Percentiles rank a stretch among this genome's conserved stretches.
Evolutionary conservation across 2,113 vertebrate genomes (phyloP).

Genomic region (Callocephalon fimbriatum): DNA sequence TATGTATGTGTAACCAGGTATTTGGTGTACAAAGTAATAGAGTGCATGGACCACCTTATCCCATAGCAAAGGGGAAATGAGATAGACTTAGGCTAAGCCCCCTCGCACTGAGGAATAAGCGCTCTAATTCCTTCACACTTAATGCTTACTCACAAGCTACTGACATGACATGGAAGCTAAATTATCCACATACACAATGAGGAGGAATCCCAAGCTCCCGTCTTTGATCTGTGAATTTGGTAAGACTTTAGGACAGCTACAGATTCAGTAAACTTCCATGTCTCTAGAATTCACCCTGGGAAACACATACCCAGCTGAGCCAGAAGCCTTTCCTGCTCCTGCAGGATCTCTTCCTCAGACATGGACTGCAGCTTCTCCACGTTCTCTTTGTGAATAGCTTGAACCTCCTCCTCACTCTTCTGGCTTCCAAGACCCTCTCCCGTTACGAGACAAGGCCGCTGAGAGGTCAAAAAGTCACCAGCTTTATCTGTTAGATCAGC

Average conservation of each 20-base stretch:
- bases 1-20: background rate
- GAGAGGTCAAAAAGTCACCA: slow-evolving; percentile 11
- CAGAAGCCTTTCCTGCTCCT: slow-evolving; percentile 86
- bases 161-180: background rate
- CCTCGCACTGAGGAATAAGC: background rate
- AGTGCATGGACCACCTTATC: background rate
- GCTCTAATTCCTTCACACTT: background rate
- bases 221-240: background rate
- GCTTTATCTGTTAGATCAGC: slow-evolving; percentile 1
- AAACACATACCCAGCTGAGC: slow-evolving; percentile 85
- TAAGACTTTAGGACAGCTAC: background rate
- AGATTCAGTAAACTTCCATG: background rate
- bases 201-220: background rate
- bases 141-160: background rate
- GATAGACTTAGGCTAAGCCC: background rate
- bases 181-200: background rate
- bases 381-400: slow-evolving; percentile 91
- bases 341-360: slow-evolving; percentile 85
- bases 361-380: slow-evolving; percentile 82
- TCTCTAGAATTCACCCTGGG: background rate
- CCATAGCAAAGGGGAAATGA: background rate
- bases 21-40: background rate
- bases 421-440: slow-evolving; percentile 83
- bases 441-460: slow-evolving; percentile 77
- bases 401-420: slow-evolving; percentile 77